phyloP scores from a whole-genome alignment of 1,140 invertebrate genomes.

The Diachasma alloeum region DNA sequence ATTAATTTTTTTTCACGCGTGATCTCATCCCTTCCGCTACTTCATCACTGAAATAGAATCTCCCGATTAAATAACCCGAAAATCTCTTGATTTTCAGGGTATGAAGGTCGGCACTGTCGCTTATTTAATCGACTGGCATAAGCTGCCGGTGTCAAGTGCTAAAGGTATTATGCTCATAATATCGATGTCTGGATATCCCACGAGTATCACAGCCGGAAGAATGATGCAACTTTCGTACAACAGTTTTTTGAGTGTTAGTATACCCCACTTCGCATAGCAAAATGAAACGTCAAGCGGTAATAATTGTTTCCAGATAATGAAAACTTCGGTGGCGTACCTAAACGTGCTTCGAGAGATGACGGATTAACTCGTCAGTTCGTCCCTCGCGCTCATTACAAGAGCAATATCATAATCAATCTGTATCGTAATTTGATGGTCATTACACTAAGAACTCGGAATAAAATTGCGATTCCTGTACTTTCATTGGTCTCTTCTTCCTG shows the following conservation, averaged over 20 bases:
- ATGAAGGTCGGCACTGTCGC: not conserved
- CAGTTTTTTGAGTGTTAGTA: constrained; percentile 38
- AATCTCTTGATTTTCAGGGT: too few relatives aligned
- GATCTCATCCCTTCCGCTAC: too few relatives aligned
- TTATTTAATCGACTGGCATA: constrained; percentile 35
- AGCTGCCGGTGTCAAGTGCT: constrained; percentile 24
- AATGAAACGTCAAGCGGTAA: not conserved
- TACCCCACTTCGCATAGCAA: not conserved
- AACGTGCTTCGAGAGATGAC: not conserved
- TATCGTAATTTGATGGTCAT: not conserved
- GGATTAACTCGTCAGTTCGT: not conserved
- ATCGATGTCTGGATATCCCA: constrained; percentile 27
- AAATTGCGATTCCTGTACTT: not conserved
- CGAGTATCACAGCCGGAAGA: constrained; percentile 32
- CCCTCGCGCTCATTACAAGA: not conserved
- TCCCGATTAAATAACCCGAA: too few relatives aligned
- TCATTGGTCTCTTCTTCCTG: too few relatives aligned
- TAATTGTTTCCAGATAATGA: constrained; percentile 9
- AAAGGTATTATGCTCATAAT: constrained; percentile 36
- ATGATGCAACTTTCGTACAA: constrained; percentile 32
- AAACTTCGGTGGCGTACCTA: constrained; percentile 13
- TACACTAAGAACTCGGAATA: not conserved
- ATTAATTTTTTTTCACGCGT: too few relatives aligned
- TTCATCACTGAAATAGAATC: too few relatives aligned
- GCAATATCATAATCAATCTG: not conserved